Base-by-base conservation (phyloP, 1,140 invertebrate genomes). In the Magallana ariakensis region DNA sequence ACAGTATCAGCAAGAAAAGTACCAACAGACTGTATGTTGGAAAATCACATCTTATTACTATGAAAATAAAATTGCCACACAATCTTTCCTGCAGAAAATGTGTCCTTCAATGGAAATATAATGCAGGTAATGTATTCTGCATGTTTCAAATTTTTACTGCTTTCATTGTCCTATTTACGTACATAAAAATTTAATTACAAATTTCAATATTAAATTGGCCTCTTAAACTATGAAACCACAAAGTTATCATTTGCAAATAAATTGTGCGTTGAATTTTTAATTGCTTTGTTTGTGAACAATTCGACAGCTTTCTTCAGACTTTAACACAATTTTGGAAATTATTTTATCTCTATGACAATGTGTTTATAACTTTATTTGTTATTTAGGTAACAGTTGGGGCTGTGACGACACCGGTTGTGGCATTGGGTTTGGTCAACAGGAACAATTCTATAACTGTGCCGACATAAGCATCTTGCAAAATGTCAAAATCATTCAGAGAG, bases 391-490 rank as follows among this genome's bases (percentile, higher is more conserved):
- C 89, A 90, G 84, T 54, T 92, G 90, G 89, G 90, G 89, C 1
- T 92, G 89, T 87, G 80, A 70, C 0, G 83, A 81, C 6, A 26
- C 8, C 9, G 66, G 80, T 13, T 93, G 91, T 70, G 89, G 91
- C 86, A 57, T 90, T n/a, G 95, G 95, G 7, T 94, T 94, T 85
- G 95, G 95, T 7, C 90, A 90, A 8, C 91, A 92, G 5, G 97
- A 97, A 92, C 96, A 95, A 6, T 97, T 97, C 91, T 94, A 96
- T 85, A 95, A 95, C 85, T 97, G 97, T 91, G 95, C 96, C 4
- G 97, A 97, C 92, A 95, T 97, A 62, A 90, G 94, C 13, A 96
- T 97, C 60, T 22, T 58, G 1, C 46, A 85, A 6, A 54, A 10
- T 0, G 15, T 83, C n/a, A 60, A 85, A 55, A 16, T 26, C 6